Evolutionary conservation across 2,888 invertebrate species (phyloP).

Genomic region (Andrena hattorfiana): DNA sequence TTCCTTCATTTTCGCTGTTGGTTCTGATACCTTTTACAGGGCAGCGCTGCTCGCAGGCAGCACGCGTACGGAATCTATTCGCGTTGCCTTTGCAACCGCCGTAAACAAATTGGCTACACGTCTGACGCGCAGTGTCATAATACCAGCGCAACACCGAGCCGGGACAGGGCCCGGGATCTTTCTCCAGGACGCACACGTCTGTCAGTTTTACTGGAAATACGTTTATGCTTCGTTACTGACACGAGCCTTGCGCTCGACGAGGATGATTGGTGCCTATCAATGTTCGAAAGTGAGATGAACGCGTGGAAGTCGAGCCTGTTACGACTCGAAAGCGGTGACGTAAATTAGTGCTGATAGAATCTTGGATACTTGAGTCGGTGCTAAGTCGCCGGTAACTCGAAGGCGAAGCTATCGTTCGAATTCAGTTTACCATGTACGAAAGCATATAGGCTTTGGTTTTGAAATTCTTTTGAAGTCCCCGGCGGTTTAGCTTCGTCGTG

Average conservation of each 20-base stretch:
- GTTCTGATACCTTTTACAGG: constrained; percentile 77
- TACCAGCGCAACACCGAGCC: constrained; percentile 85
- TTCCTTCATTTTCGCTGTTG: background rate
- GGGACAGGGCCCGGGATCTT: constrained; percentile 84
- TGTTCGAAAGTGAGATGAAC: constrained; percentile 2
- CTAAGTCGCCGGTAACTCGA: constrained; percentile 13
- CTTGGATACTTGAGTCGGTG: background rate
- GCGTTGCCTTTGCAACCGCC: constrained; percentile 86
- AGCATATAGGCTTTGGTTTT: background rate
- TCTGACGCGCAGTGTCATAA: constrained; percentile 84
- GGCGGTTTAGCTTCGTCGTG: background rate
- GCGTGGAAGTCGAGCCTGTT: background rate
- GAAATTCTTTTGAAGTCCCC: background rate
- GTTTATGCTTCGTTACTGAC: constrained; percentile 54
- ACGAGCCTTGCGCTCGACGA: background rate
- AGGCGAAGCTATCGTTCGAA: too few species aligned
- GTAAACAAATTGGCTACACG: constrained; percentile 86
- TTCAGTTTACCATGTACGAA: background rate
- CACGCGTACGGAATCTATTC: constrained; percentile 84
- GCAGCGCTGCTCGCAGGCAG: constrained; percentile 83
- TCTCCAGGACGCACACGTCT: constrained; percentile 82
- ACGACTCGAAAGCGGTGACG: background rate
- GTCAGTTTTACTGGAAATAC: constrained; percentile 76
- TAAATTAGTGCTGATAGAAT: background rate
- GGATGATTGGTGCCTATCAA: constrained; percentile 22